phyloP scores from a whole-genome alignment of 2,113 vertebrate species.

The Notothenia rossii region DNA sequence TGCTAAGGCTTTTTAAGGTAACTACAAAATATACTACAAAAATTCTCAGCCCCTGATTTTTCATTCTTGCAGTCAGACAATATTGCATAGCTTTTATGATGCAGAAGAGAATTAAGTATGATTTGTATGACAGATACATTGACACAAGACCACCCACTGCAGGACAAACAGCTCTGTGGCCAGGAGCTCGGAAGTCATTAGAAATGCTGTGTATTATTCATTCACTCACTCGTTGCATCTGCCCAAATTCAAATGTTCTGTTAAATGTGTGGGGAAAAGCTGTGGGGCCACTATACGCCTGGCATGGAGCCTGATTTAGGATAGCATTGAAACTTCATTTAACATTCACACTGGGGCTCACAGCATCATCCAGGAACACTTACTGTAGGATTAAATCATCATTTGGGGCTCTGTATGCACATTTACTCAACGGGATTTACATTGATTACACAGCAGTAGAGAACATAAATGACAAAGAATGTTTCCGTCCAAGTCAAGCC shows the following conservation, averaged over 20 bases:
- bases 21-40: neutral
- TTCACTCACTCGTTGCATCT: constrained; percentile 50
- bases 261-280: constrained; percentile 39
- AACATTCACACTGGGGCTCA: constrained; percentile 60
- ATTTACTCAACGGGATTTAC: constrained; percentile 73
- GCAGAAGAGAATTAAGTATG: constrained; percentile 35
- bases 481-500: constrained; percentile 38
- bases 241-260: constrained; percentile 48
- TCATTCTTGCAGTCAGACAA: constrained; percentile 22
- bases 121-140: constrained; percentile 49
- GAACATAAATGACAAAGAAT: constrained; percentile 38
- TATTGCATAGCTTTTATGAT: constrained; percentile 41
- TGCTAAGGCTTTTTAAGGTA: neutral
- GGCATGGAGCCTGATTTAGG: constrained; percentile 70
- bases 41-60: constrained; percentile 14
- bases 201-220: constrained; percentile 77
- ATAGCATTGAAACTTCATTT: constrained; percentile 69
- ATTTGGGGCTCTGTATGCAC: constrained; percentile 64
- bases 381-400: constrained; percentile 76
- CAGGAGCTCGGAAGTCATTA: constrained; percentile 65
- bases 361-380: constrained; percentile 65
- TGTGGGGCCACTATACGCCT: constrained; percentile 32
- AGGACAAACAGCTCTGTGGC: constrained; percentile 55
- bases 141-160: constrained; percentile 42
- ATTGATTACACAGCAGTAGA: constrained; percentile 48